Base-by-base conservation (phyloP, 2,888 invertebrate genomes). In the Tetranychus piercei region DNA sequence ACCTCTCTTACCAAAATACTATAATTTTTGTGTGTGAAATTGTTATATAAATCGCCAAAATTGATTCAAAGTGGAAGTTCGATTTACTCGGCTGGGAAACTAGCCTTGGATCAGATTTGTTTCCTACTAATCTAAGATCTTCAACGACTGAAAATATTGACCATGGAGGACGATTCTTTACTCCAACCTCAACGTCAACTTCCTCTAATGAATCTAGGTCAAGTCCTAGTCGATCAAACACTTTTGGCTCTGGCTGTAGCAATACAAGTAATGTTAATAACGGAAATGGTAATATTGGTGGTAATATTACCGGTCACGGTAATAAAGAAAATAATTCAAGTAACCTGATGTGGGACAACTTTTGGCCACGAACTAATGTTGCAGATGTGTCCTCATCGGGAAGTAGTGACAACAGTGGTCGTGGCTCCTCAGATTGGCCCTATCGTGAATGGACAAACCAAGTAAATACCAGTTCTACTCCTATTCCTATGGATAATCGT, bases 71-170 rank as follows among this genome's bases (percentile, higher is more conserved):
- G n/a, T 69, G 69, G 69, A 69, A 69, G 9, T 23, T 23, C 22
- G 69, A 23, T 23, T 69, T 20, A 11, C 22, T 23, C 69, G 34
- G 34, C 69, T 69, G 69, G 69, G 69, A 69, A 76, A 75, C 75
- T 75, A 76, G 67, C 75, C 75, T 55, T 34, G 75, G 45, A 73
- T 75, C n/a, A 69, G 76, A n/a, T 4, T 55, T 34, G 65, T 22
- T 73, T 73, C 76, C 5, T 70, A 55, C 66, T 22, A 69, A 15
- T 55, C 55, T 23, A 22, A n/a, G 69, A 23, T 22, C 69, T 23
- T 23, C 22, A 20, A 69, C 20, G 69, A 23, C 69, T n/a, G 69
- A 69, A 23, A 71, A 44, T 18, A 71, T 71, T n/a, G 71, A 71
- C 44, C 45, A 44, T 34, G 71, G 71, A 1, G 71, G 71, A 44